Base-by-base conservation (phyloP, 1,140 invertebrate species). In the Zaprionus vittiger region DNA sequence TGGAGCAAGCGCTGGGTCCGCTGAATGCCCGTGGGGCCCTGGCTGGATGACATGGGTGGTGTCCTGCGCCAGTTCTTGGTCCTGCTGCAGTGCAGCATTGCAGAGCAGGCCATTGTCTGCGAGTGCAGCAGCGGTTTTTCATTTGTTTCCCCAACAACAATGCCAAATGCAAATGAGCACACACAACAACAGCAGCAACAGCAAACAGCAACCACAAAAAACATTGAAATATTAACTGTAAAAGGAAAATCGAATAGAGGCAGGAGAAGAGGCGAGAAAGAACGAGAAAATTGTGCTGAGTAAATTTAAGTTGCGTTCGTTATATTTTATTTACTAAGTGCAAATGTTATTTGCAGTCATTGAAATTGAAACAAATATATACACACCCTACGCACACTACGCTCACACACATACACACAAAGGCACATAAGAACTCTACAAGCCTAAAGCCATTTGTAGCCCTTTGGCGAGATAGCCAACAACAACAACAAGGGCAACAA, bases 271-370 rank as follows among this genome's bases (percentile, higher is more conserved):
- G 31, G 9, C 31, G 41, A 47, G 22, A 62, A 62, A 2, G 5
- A 17, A 9, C 15, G 59, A 61, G 61, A 64, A 47, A 80, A 83
- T 64, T 12, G 60, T 79, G 41, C 38, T 60, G 62, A 75, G 66
- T 73, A 71, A 71, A 71, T 80, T 83, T 80, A 73, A 73, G 62
- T 57, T 73, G 84, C 85, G 81, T 76, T 89, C 80, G 81, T 89
- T 89, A 90, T 89, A 89, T 89, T 89, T 89, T 89, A 89, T 89
- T 89, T 89, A 89, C 84, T 89, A 89, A 90, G 84, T 90, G 85
- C 84, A 89, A 89, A 89, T 89, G 85, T 90, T 90, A 77, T 90
- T 89, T 89, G 85, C 81, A 90, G 85, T 81, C 84, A 89, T 84
- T 89, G 84, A 90, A 90, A 89, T 84, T 89, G 84, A 89, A 90